These are phyloP conservation scores for Hycleus cichorii DNA, from an alignment of 1,140 invertebrate genomes.

Conservation along the genomic window DNA sequence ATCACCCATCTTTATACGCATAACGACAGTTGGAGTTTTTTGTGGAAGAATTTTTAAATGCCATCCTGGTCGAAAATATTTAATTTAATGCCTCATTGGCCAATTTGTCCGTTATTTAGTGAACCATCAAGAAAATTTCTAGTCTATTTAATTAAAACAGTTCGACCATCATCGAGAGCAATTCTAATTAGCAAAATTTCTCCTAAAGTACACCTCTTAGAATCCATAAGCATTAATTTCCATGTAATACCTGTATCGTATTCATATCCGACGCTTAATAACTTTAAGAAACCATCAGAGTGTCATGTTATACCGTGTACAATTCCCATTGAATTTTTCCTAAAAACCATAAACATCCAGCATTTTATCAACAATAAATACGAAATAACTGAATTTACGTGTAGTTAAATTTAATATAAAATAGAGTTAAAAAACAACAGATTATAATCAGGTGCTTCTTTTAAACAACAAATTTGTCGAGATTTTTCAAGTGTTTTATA, in stretches of 20 bases:
- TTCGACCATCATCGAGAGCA: no score
- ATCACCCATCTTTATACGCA: no score
- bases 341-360: not conserved
- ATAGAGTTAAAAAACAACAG: not conserved
- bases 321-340: not conserved
- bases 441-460: slow-evolving; percentile 22
- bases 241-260: slow-evolving; percentile 23
- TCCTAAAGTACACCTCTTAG: no score
- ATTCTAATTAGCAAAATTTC: no score
- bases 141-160: not conserved
- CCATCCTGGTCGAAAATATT: not conserved
- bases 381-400: not conserved
- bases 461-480: slow-evolving; percentile 33
- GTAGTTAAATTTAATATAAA: not conserved
- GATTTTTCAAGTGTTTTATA: slow-evolving; percentile 31
- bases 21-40: no score
- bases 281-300: slow-evolving; percentile 21
- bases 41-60: no score
- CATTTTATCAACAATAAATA: not conserved
- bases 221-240: slow-evolving; percentile 1
- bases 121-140: not conserved
- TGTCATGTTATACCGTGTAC: slow-evolving; percentile 25
- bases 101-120: not conserved
- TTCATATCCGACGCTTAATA: slow-evolving; percentile 21
- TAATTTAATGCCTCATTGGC: slow-evolving; percentile 30